Conservation (phyloP, 2,888 invertebrate species). For the Noctua comes region DNA sequence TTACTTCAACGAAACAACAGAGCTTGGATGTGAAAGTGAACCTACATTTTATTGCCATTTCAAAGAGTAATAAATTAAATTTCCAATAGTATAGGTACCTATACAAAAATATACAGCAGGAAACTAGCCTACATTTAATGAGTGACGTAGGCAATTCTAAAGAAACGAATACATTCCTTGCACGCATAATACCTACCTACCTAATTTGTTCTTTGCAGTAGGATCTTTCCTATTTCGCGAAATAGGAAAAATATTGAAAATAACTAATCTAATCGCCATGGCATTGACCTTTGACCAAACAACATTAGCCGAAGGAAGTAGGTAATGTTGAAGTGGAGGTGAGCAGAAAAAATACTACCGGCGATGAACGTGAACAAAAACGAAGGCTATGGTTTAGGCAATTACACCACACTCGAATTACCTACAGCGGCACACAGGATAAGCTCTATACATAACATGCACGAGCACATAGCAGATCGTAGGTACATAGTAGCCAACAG, state of each 20-base stretch:
- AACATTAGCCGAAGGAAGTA: conserved; percentile 53
- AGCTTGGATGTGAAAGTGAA: background rate
- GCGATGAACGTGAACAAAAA: conserved; percentile 43
- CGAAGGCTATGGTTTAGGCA: conserved; percentile 49
- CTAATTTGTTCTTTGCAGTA: too few species aligned
- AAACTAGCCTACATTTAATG: background rate
- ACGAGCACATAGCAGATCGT: conserved; percentile 1
- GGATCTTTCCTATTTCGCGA: conserved; percentile 5
- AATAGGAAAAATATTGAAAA: conserved; percentile 37
- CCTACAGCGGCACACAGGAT: conserved; percentile 29
- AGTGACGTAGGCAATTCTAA: background rate
- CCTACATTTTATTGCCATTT: background rate
- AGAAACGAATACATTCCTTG: conserved; percentile 9
- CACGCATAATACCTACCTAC: background rate
- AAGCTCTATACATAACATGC: conserved; percentile 37
- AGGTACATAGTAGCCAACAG: background rate
- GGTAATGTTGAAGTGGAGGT: conserved; percentile 34
- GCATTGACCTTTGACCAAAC: conserved; percentile 63
- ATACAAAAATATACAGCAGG: background rate
- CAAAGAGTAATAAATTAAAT: conserved; percentile 5
- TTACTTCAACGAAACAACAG: background rate
- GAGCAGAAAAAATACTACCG: conserved; percentile 35
- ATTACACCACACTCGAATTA: conserved; percentile 40
- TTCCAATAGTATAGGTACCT: background rate
- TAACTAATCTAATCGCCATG: conserved; percentile 35